A percentile compares a stretch with the other conserved stretches of the same genome.
These are phyloP conservation scores for Eurystomus glaucurus DNA, from an alignment of 2,797 vertebrate genomes.

Conservation along the genomic window DNA sequence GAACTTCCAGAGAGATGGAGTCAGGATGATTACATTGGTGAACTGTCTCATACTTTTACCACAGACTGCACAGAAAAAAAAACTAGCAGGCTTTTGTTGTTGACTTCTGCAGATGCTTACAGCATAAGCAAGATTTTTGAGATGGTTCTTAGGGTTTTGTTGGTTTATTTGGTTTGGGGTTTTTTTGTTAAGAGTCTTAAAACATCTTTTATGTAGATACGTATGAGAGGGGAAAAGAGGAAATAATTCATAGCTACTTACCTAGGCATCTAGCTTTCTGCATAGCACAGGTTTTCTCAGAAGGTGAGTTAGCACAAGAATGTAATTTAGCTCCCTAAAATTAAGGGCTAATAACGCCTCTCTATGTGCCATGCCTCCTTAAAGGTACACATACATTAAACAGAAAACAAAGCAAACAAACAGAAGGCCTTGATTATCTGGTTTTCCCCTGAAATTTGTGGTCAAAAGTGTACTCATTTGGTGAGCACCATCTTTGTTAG, in stretches of 20 bases:
- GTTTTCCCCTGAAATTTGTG: not conserved
- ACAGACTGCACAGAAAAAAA: not conserved
- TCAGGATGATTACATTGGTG: fast-evolving
- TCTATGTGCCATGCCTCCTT: not conserved
- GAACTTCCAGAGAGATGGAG: not conserved
- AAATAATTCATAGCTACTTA: not conserved
- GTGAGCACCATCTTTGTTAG: not conserved
- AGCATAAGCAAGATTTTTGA: not conserved
- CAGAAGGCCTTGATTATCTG: fast-evolving
- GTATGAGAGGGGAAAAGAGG: not conserved
- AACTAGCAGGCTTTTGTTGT: not conserved
- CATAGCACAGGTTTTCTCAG: not conserved
- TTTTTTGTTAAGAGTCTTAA: not conserved
- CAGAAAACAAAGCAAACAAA: not conserved
- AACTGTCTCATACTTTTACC: not conserved
- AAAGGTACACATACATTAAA: not conserved
- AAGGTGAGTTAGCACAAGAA: not conserved
- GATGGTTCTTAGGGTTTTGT: not conserved
- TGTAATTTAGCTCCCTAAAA: not conserved
- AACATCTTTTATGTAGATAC: not conserved
- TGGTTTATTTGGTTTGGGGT: fast-evolving
- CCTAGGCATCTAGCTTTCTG: not conserved
- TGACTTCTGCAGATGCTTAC: not conserved
- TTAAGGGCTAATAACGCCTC: not conserved
- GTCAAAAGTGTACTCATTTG: not conserved